Conservation (phyloP, 2,888 invertebrate genomes). For the Synergus japonicus region DNA sequence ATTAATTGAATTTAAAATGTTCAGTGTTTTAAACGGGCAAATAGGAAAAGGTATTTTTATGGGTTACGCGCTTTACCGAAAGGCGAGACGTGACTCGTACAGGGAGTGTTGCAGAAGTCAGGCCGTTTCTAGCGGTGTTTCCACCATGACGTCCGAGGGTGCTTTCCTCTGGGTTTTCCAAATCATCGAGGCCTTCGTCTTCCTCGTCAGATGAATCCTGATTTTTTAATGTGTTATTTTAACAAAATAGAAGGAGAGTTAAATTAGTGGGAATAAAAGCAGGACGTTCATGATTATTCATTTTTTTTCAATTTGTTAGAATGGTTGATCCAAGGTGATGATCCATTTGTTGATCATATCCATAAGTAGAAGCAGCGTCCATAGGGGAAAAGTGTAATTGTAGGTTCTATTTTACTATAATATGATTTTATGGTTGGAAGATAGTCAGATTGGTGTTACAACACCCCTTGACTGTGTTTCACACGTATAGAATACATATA, state of each 20-base stretch:
- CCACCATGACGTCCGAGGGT: slow-evolving; percentile 70
- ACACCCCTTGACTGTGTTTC: too few relatives aligned
- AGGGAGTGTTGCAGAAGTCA: slow-evolving; percentile 75
- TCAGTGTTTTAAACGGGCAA: slow-evolving; percentile 7
- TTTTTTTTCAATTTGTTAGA: slow-evolving; percentile 1
- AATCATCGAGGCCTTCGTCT: slow-evolving; percentile 73
- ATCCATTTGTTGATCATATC: not conserved
- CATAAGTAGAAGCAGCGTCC: slow-evolving; percentile 66
- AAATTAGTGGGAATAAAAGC: not conserved
- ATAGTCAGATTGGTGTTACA: too few relatives aligned
- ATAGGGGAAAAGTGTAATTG: slow-evolving; percentile 64
- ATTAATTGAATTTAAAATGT: not conserved
- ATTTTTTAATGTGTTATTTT: not conserved
- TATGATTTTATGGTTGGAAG: too few relatives aligned
- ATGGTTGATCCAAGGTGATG: not conserved
- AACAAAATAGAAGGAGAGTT: not conserved
- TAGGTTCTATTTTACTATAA: not conserved
- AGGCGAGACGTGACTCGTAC: slow-evolving; percentile 74
- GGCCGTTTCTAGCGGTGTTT: slow-evolving; percentile 72
- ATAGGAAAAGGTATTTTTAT: slow-evolving; percentile 49
- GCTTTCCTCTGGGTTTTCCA: slow-evolving; percentile 74
- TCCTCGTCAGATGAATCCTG: slow-evolving; percentile 75
- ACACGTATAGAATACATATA: too few relatives aligned
- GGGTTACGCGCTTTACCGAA: slow-evolving; percentile 70
- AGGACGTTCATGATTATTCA: not conserved